These are phyloP conservation scores for Notodonta dromedarius DNA, from an alignment of 2,888 invertebrate genomes.

Conservation along the genomic window DNA sequence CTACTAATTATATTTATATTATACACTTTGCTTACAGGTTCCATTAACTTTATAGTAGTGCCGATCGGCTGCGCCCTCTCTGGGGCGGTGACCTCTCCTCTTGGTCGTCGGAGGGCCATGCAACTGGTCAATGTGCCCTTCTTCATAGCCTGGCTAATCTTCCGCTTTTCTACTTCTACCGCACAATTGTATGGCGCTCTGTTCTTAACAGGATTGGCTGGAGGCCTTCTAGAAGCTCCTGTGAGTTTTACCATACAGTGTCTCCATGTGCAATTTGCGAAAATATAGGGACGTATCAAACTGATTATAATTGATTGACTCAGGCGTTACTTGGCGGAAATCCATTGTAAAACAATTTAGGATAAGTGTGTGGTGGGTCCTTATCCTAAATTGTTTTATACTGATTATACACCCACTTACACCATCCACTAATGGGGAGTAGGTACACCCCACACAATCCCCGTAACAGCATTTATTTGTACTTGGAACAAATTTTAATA, in stretches of 20 bases:
- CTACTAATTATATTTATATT: background rate
- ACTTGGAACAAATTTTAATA: no score
- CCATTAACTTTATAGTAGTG: slow-evolving; percentile 91
- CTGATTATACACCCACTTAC: no score
- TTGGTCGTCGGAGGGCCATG: slow-evolving; percentile 91
- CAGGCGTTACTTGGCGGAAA: no score
- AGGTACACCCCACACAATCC: no score
- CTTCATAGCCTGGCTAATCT: slow-evolving; percentile 89
- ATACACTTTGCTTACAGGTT: slow-evolving; percentile 82
- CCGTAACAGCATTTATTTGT: no score
- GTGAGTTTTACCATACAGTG: slow-evolving; percentile 71
- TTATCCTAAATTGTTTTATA: no score
- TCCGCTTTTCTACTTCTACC: slow-evolving; percentile 86
- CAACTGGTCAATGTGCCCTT: slow-evolving; percentile 90
- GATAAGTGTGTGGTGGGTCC: no score
- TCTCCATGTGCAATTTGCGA: no score
- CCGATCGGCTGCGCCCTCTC: slow-evolving; percentile 91
- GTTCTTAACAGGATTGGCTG: slow-evolving; percentile 89
- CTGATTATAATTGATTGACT: no score
- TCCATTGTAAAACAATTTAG: no score
- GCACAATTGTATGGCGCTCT: slow-evolving; percentile 88
- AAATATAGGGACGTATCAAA: no score
- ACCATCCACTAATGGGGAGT: no score
- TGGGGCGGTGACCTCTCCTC: slow-evolving; percentile 87
- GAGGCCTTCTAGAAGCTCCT: slow-evolving; percentile 92